A percentile compares a stretch with the other conserved stretches of the same genome.
These are phyloP conservation scores for Mystacides longicornis DNA, from an alignment of 2,888 invertebrate genomes.

Conservation along the genomic window DNA sequence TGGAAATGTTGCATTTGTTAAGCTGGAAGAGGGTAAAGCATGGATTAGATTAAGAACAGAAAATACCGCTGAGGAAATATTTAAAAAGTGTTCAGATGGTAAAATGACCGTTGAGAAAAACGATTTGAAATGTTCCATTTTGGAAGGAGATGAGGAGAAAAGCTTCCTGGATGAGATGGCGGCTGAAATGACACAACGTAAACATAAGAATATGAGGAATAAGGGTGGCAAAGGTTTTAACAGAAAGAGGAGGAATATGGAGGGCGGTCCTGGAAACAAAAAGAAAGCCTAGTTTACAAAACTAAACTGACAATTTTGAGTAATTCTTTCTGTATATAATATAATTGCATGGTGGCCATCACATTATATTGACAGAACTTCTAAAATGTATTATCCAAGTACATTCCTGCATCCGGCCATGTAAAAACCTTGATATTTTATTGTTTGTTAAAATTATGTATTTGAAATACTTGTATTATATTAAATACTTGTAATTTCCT, in stretches of 20 bases:
- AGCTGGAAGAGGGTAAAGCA: conserved; percentile 64
- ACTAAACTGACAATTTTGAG: too few relatives aligned
- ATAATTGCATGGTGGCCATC: too few relatives aligned
- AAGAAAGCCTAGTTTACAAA: too few relatives aligned
- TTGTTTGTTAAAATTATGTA: too few relatives aligned
- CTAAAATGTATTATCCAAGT: too few relatives aligned
- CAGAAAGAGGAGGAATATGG: conserved; percentile 32
- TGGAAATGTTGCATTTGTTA: conserved; percentile 61
- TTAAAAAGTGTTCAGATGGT: conserved; percentile 56
- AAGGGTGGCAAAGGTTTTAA: conserved; percentile 37
- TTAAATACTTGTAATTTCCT: too few relatives aligned
- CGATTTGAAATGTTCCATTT: conserved; percentile 47
- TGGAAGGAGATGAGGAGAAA: conserved; percentile 69
- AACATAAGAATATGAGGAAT: conserved; percentile 41
- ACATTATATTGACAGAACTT: too few relatives aligned
- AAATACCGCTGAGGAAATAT: conserved; percentile 57
- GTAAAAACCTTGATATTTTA: too few relatives aligned
- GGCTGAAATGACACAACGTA: conserved; percentile 52
- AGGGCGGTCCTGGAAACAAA: conserved; percentile 11
- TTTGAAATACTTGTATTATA: too few relatives aligned
- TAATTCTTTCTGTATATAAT: too few relatives aligned
- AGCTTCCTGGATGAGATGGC: conserved; percentile 55
- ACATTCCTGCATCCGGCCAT: too few relatives aligned
- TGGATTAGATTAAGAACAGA: conserved; percentile 65
- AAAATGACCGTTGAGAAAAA: conserved; percentile 50